Evolutionary conservation across 2,113 vertebrate species (phyloP).

Genomic region (Antigone vipio): DNA sequence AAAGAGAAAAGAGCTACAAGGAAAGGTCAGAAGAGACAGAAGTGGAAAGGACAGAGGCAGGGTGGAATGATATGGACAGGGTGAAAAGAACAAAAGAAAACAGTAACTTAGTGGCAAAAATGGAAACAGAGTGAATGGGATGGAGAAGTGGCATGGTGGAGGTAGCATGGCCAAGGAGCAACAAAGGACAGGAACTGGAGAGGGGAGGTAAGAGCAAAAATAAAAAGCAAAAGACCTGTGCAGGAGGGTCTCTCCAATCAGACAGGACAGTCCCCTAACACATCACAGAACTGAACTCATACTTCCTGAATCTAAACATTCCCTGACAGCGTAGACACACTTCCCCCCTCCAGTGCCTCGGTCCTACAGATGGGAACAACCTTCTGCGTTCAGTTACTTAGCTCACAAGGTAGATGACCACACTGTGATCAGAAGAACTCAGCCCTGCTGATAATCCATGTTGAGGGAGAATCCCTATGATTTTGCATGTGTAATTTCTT

Average conservation of each 20-base stretch:
- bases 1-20: not conserved
- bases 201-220: not conserved
- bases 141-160: not conserved
- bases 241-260: not conserved
- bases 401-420: rapidly evolving
- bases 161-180: not conserved
- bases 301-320: not conserved
- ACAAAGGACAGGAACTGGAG: not conserved
- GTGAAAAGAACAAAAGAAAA: not conserved
- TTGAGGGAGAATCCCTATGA: not conserved
- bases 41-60: not conserved
- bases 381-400: not conserved
- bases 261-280: not conserved
- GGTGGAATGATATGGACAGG: rapidly evolving
- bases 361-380: not conserved
- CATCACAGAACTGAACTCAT: not conserved
- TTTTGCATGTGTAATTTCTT: not conserved
- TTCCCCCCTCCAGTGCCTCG: not conserved
- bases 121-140: not conserved
- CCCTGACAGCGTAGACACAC: not conserved
- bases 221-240: not conserved
- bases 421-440: not conserved
- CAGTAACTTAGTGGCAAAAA: not conserved
- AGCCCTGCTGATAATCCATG: not conserved
- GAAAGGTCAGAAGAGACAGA: not conserved